Base-by-base conservation (phyloP, 2,888 invertebrate species). In the Cetonia aurata region DNA sequence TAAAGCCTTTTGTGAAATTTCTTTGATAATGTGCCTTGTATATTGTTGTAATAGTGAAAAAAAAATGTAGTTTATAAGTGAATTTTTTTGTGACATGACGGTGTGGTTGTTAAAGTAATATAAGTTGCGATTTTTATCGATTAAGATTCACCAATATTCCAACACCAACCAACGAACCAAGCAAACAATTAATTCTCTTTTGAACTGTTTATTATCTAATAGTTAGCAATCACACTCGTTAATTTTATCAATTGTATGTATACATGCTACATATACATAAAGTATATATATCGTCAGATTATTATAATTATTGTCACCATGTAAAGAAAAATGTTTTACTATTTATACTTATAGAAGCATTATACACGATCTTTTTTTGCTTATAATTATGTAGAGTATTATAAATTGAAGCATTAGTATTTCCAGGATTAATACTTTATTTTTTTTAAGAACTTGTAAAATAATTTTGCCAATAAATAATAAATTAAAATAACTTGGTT, bases 1-100 rank as follows among this genome's bases (percentile, higher is more conserved):
- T 67, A 57, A 37, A 56, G 42, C 44, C 60, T 62, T 60, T 44
- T 44, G 69, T 53, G 60, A 31, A 60, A 62, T 57, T 60, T 44
- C 15, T 52, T 60, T 60, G 31, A 69, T 53, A 44, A 53, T 69
- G 62, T 59, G 62, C 69, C 41, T 69, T 69, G 59, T 69, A 57
- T 53, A 69, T 69, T 57, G 42, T 69, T 69, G 17, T 17, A 60
- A 69, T 52, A 69, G 69, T 69, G 48, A 48, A 46, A 31, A 44
- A 44, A 9, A 37, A 50, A n/a, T 53, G 15, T 62, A 69, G 41
- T 67, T 57, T 67, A 2, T 57, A 67, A 56, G 48, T 48, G 57
- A 56, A 67, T 48, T 65, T 37, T 33, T 65, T 48, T 50, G 62
- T 52, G 62, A 65, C 62, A 8, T 19, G 37, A 50, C 50, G 33